Evolutionary conservation across 2,888 invertebrate genomes (phyloP).

Genomic region (Hartigia nigra): DNA sequence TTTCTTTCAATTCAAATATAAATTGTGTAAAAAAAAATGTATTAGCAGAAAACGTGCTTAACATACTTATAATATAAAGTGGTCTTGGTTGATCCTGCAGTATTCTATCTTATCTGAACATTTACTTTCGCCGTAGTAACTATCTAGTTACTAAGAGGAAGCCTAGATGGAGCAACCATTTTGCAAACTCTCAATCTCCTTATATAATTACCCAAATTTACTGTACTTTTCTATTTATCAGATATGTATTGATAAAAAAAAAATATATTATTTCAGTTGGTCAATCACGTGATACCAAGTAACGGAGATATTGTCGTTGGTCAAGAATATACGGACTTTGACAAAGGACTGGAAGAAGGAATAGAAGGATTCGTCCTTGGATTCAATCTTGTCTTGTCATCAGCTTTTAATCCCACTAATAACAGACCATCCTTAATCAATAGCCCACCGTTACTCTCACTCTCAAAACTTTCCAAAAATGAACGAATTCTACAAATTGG

Average conservation of each 20-base stretch:
- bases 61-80: not conserved
- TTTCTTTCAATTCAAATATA: not conserved
- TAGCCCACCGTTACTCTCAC: not conserved
- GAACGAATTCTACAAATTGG: not conserved
- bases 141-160: not conserved
- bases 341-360: slow-evolving; percentile 74
- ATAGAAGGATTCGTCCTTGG: slow-evolving; percentile 78
- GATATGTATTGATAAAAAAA: slow-evolving; percentile 2
- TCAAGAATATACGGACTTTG: slow-evolving; percentile 76
- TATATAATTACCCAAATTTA: not conserved
- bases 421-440: not conserved
- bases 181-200: not conserved
- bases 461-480: not conserved
- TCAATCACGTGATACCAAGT: slow-evolving; percentile 69
- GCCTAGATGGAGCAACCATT: not conserved
- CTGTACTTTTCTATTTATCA: not conserved
- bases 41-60: not conserved
- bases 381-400: slow-evolving; percentile 73
- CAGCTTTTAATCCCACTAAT: slow-evolving; percentile 67
- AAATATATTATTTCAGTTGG: slow-evolving; percentile 67
- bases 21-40: not conserved
- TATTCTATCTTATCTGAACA: slow-evolving; percentile 25
- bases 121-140: slow-evolving; percentile 4
- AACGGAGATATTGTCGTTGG: slow-evolving; percentile 77
- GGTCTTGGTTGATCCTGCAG: slow-evolving; percentile 12